Percentiles rank a stretch among this genome's conserved stretches.
These are phyloP conservation scores for Acrossocheilus wenchowensis DNA, from an alignment of 2,797 vertebrate genomes.

Conservation along the genomic window DNA sequence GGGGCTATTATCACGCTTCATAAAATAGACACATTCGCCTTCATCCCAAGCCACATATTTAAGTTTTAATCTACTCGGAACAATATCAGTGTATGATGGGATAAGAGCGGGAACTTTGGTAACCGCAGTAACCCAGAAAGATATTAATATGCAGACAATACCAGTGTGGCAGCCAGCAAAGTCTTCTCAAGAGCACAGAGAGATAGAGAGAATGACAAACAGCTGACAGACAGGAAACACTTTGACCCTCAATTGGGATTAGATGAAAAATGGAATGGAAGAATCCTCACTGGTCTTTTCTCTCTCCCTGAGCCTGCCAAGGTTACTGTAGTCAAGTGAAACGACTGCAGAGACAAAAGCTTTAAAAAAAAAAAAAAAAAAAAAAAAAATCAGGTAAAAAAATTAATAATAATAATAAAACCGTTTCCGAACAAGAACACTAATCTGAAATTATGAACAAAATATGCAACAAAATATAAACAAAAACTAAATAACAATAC, in stretches of 20 bases:
- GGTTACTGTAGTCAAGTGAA: slow-evolving; percentile 18
- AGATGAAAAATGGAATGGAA: slow-evolving; percentile 71
- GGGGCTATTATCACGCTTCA: slow-evolving; percentile 39
- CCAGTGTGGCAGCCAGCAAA: slow-evolving; percentile 59
- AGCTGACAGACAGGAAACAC: slow-evolving; percentile 37
- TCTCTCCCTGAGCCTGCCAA: slow-evolving; percentile 18
- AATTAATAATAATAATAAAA: neutral
- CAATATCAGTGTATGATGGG: slow-evolving; percentile 24
- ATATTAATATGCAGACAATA: slow-evolving; percentile 47
- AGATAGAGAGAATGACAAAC: slow-evolving; percentile 32
- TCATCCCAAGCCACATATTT: slow-evolving; percentile 48
- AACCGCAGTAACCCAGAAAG: slow-evolving; percentile 18
- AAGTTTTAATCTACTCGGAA: slow-evolving; percentile 42
- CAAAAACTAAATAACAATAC: neutral
- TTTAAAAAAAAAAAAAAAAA: neutral
- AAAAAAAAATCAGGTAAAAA: neutral
- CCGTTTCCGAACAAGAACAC: neutral
- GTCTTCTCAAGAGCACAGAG: slow-evolving; percentile 42
- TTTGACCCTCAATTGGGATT: slow-evolving; percentile 67
- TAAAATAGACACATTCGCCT: slow-evolving; percentile 29
- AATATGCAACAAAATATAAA: neutral
- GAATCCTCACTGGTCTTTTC: slow-evolving; percentile 58
- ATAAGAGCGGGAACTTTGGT: slow-evolving; percentile 24
- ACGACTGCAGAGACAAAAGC: neutral
- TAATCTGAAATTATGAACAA: neutral